Evolutionary conservation across 2,797 vertebrate species (phyloP), one percentile per base, ranked within the genome.

Genomic region (Dicrostonyx torquatus): DNA sequence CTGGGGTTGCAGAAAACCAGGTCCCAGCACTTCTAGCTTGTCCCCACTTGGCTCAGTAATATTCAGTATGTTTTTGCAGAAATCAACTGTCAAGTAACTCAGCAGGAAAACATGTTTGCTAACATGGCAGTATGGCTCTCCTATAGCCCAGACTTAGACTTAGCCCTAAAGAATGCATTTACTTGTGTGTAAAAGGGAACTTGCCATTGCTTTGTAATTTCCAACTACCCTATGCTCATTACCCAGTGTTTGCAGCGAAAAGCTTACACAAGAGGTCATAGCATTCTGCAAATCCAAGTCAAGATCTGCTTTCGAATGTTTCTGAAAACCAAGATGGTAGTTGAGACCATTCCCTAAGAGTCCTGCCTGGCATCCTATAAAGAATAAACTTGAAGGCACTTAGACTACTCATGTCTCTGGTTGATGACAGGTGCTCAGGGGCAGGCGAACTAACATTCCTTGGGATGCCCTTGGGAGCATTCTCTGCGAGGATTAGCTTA

Each of bases 391-490:
- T 87, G 66, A 95, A 79, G 68, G n/a, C 50, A 68, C 24, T 5
- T 4, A 85, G 76, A 55, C 37, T 37, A 53, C 20, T 26, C 13
- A 7, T 37, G 37, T 53, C 91, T 60, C 83, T 60, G 70, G 62
- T 34, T 91, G 31, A 70, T 12, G 62, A 50, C 37, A 84, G 93
- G 84, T 43, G 29, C 87, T 73, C 48, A 50, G 94, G 89, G 89
- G 94, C 97, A 96, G 93, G 91, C 89, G 88, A 80, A 95, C 97
- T 94, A 95, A 62, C 82, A 91, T 86, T 96, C 97, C 95, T 89
- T 37, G 73, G 14, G 85, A 73, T 48, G 95, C 89, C 95, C 85
- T 85, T 62, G 92, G 96, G 95, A 97, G 22, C 94, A 95, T 0
- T 92, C 34, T 26, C 95, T 58, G 1, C 0, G 0, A 94, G 94